phyloP scores from a whole-genome alignment of 2,888 invertebrate species.

The Tricholauxania praeusta region DNA sequence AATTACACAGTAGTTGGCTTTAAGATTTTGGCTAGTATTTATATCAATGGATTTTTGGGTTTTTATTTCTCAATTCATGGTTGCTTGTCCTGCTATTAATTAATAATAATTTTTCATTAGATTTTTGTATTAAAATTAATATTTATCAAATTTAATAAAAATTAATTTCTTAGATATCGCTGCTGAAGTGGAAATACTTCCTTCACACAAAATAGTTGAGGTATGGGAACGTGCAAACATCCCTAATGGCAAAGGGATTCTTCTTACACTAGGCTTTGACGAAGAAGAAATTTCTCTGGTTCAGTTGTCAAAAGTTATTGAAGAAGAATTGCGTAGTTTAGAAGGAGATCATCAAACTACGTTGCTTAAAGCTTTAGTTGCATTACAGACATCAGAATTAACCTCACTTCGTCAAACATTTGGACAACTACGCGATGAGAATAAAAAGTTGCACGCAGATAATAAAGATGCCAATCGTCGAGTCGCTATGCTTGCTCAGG shows the following conservation, averaged over 20 bases:
- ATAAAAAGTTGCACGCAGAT: slow-evolving; percentile 84
- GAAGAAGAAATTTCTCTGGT: slow-evolving; percentile 72
- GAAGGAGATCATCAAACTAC: slow-evolving; percentile 65
- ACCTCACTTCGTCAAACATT: slow-evolving; percentile 72
- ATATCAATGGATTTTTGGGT: too few relatives aligned
- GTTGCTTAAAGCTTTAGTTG: slow-evolving; percentile 72
- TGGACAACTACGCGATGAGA: slow-evolving; percentile 80
- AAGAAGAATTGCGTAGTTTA: slow-evolving; percentile 73
- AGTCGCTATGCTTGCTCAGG: slow-evolving; percentile 85
- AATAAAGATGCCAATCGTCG: slow-evolving; percentile 86
- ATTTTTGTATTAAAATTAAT: too few relatives aligned
- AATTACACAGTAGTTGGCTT: too few relatives aligned
- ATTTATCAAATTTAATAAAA: not conserved
- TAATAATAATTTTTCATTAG: too few relatives aligned
- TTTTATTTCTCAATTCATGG: too few relatives aligned
- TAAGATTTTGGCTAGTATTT: too few relatives aligned
- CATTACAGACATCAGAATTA: slow-evolving; percentile 77
- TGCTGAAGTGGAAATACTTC: slow-evolving; percentile 61
- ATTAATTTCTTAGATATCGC: slow-evolving; percentile 56
- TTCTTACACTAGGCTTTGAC: slow-evolving; percentile 78
- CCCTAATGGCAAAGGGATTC: slow-evolving; percentile 73
- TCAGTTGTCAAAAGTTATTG: slow-evolving; percentile 77
- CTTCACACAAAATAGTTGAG: slow-evolving; percentile 73
- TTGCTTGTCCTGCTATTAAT: too few relatives aligned
- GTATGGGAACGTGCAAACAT: slow-evolving; percentile 82